Percentiles rank a stretch among this genome's conserved stretches.
Evolutionary conservation across 1,140 invertebrate species (phyloP).

Genomic region (Calephelis virginiensis): DNA sequence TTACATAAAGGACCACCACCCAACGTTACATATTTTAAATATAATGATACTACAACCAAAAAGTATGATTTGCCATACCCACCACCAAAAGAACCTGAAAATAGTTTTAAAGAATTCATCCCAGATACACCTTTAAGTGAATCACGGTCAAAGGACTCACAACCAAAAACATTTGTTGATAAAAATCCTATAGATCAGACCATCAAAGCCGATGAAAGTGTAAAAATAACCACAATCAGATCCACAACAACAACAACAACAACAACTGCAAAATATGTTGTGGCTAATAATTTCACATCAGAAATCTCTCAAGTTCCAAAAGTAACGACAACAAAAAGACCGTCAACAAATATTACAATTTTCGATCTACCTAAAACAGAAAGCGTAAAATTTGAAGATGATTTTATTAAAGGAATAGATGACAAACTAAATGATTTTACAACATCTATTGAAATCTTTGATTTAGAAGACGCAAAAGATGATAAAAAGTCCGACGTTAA

Average conservation of each 20-base stretch:
- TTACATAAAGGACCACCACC: conserved; percentile 74
- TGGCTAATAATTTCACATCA: not conserved
- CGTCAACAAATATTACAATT: conserved; percentile 29
- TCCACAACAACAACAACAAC: conserved; percentile 20
- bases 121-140: conserved; percentile 7
- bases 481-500: conserved; percentile 60
- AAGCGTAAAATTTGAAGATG: conserved; percentile 36
- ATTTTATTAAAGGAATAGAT: conserved; percentile 63
- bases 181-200: conserved; percentile 17
- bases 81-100: conserved; percentile 24
- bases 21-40: conserved; percentile 72
- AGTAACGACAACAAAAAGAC: conserved; percentile 31
- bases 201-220: conserved; percentile 7
- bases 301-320: conserved; percentile 13
- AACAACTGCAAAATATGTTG: conserved; percentile 34
- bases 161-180: conserved; percentile 22
- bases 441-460: conserved; percentile 65
- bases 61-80: conserved; percentile 30
- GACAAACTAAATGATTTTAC: conserved; percentile 70
- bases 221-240: conserved; percentile 19
- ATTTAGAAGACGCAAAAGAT: conserved; percentile 67
- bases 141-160: not conserved
- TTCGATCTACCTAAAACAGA: conserved; percentile 24
- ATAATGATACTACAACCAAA: conserved; percentile 58
- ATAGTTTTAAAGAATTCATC: conserved; percentile 7